Evolutionary conservation across 2,113 vertebrate genomes (phyloP), one percentile per base, ranked within the genome.

Genomic region (Fukomys damarensis): DNA sequence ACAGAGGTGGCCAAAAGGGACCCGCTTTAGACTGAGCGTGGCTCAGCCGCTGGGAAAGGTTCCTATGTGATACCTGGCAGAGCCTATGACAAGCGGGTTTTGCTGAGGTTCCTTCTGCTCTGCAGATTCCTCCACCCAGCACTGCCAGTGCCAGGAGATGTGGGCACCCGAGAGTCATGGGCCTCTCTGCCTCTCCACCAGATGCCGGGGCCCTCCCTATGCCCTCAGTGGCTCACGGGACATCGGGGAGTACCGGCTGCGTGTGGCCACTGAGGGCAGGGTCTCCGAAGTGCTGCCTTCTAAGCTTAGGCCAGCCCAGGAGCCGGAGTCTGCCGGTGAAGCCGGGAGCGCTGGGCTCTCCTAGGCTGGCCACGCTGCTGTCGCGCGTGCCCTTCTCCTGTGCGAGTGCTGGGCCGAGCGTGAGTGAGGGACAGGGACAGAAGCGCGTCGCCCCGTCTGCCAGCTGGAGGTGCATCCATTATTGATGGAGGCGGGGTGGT

Each of bases 381-480:
- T 98, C 83, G 89, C 98, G 99, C 99, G 98, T 98, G 98, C 98
- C 98, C 99, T 99, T 99, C 99, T 99, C 98, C 98, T 5, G 56
- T 95, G 96, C 96, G 91, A 81, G 70, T 98, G 97, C 98, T 82
- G 98, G 98, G 98, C 98, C 98, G 98, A 95, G 96, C 98, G 98
- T 96, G 56, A 98, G 98, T 83, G 72, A 98, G 98, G 98, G 98
- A 97, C 98, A 95, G 98, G 98, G 98, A 98, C 98, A 82, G 99
- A 97, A 98, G 98, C 98, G 98, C 96, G 72, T 83, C 94, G 99
- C 99, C 99, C 99, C 99, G 99, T 99, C 99, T 99, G 99, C 99
- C 97, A 98, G 98, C 99, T 99, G 98, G 98, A 99, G 99, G 99
- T 98, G 98, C 98, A 99, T 99, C 98, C 99, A 99, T 99, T 99